These are phyloP conservation scores for Hermatobates lingyangjiaoensis DNA, from an alignment of 1,140 invertebrate species.

Conservation along the genomic window DNA sequence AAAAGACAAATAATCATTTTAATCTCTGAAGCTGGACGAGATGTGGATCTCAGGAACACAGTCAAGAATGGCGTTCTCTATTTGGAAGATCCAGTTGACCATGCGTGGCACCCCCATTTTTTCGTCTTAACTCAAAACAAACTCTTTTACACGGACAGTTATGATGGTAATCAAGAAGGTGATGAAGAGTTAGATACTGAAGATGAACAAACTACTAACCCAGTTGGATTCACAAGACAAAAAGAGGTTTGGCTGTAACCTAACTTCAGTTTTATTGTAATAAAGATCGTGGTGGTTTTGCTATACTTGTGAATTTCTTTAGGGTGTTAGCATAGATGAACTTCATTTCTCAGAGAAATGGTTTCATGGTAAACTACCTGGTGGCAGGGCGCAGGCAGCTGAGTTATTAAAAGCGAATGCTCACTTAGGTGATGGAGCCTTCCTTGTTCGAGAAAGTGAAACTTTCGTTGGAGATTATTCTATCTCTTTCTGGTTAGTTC, in stretches of 20 bases:
- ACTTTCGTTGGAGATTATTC: constrained; percentile 94
- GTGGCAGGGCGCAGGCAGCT: constrained; percentile 55
- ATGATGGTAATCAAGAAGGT: constrained; percentile 36
- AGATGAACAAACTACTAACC: constrained; percentile 20
- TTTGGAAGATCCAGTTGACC: constrained; percentile 72
- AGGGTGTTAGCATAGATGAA: constrained; percentile 52
- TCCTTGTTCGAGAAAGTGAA: constrained; percentile 83
- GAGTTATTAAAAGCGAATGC: constrained; percentile 55
- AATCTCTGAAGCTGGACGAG: constrained; percentile 36
- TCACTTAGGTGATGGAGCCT: constrained; percentile 82
- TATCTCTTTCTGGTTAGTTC: constrained; percentile 62
- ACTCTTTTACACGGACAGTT: constrained; percentile 61
- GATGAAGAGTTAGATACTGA: constrained; percentile 34
- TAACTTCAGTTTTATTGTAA: neutral
- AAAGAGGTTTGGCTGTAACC: constrained; percentile 20
- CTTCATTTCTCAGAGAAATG: constrained; percentile 88
- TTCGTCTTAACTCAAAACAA: constrained; percentile 83
- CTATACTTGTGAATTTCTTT: constrained; percentile 7
- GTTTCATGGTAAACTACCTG: constrained; percentile 79
- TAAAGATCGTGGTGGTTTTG: neutral
- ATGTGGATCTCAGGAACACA: constrained; percentile 70
- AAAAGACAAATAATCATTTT: neutral
- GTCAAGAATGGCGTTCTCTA: constrained; percentile 83
- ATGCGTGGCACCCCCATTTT: constrained; percentile 84
- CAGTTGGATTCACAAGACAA: constrained; percentile 20